These are phyloP conservation scores for Drosophila equinoxialis DNA, from an alignment of 1,140 invertebrate species.

Conservation along the genomic window DNA sequence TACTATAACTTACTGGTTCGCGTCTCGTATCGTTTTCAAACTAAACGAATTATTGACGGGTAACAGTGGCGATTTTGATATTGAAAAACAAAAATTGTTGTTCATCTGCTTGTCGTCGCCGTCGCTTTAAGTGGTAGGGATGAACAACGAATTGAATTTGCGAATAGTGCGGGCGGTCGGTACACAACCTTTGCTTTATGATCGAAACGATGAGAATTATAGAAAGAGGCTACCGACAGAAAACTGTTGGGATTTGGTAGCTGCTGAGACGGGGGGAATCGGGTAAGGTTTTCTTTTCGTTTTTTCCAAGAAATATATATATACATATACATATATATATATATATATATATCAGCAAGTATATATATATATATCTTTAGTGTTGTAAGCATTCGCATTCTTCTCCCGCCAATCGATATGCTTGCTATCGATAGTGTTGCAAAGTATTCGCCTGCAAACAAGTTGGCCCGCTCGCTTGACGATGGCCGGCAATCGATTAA, in stretches of 20 bases:
- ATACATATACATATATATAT: not conserved
- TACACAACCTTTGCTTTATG: constrained; percentile 58
- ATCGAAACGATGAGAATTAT: constrained; percentile 54
- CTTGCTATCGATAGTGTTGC: constrained; percentile 5
- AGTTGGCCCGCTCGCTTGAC: not conserved
- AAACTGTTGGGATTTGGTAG: constrained; percentile 67
- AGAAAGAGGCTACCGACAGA: constrained; percentile 61
- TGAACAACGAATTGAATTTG: constrained; percentile 29
- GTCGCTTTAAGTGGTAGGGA: constrained; percentile 10
- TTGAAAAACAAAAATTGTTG: constrained; percentile 12
- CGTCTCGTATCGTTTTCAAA: constrained; percentile 20
- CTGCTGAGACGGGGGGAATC: constrained; percentile 58
- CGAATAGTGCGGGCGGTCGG: constrained; percentile 50
- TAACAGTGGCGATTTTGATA: not conserved
- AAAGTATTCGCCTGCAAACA: not conserved
- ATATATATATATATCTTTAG: not conserved
- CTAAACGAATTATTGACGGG: constrained; percentile 21
- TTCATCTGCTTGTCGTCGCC: constrained; percentile 12
- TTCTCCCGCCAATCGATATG: not conserved
- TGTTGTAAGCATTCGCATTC: constrained; percentile 4
- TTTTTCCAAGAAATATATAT: not conserved
- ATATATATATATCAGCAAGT: not conserved
- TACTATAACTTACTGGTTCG: constrained; percentile 37
- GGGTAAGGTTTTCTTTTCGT: constrained; percentile 39
- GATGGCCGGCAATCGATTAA: constrained; percentile 6